Conservation (phyloP, 2,113 vertebrate species). For the Brevimyrus niger region DNA sequence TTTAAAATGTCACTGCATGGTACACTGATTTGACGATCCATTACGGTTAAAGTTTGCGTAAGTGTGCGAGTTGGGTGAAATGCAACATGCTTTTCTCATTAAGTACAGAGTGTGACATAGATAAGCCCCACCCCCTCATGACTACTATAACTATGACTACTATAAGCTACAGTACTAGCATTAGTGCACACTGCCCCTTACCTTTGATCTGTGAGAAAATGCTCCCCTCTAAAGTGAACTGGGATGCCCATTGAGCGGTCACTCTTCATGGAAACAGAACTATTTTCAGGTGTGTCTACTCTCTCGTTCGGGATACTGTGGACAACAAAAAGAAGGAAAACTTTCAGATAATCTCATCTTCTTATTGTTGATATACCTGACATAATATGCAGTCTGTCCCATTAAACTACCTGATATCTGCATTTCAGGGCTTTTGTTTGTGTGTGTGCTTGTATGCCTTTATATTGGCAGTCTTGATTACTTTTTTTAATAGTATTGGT, state of each 20-base stretch:
- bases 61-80: no score
- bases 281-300: background rate
- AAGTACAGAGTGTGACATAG: no score
- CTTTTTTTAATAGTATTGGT: no score
- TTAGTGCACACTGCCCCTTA: background rate
- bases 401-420: background rate
- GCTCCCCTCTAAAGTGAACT: background rate
- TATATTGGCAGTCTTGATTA: no score
- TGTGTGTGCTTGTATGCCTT: no score
- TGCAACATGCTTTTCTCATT: no score
- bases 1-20: no score
- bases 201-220: background rate
- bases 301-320: background rate
- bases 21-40: no score
- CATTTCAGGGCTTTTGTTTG: background rate
- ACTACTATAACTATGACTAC: no score
- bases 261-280: background rate
- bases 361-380: background rate
- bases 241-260: background rate
- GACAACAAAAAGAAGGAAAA: background rate
- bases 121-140: no score
- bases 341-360: background rate
- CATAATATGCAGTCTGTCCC: background rate
- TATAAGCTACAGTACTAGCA: no score
- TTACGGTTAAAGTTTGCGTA: no score